Evolutionary conservation across 2,113 vertebrate species (phyloP), one percentile per base, ranked within the genome.

Genomic region (Pleuronectes platessa): DNA sequence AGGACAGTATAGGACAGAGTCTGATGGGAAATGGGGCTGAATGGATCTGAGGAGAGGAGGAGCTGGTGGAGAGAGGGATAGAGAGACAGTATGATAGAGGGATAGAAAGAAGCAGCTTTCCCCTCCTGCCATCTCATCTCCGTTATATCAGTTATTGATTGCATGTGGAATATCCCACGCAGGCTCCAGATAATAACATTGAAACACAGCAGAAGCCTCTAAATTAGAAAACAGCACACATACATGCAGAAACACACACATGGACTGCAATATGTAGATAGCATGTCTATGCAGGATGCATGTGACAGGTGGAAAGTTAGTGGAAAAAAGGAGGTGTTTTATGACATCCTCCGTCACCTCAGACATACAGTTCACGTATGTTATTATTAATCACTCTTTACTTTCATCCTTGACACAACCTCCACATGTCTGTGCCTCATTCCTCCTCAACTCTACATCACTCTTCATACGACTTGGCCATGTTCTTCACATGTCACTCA

Each of bases 81-180:
- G 23, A 47, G 47, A 74, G 60, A 40, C 8, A 35, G 17, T 20
- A 11, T 51, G 47, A 49, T 18, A 7, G 15, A 18, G 18, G 9
- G 40, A 68, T 4, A 47, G 42, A 78, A 61, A 67, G 60, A 62
- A 13, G 17, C 27, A 67, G 82, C 76, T 68, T 80, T 77, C 40
- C 31, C 66, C 68, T 75, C 23, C 64, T 87, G 61, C 74, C 82
- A 73, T 81, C 66, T 80, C 68, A 76, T 89, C 82, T 78, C 61
- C 74, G 53, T 59, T 71, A 86, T 69, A 89, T 88, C 90, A 88
- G 79, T 66, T 88, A 90, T 88, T 90, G 88, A 92, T 87, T 91
- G 70, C 77, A 86, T 73, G 86, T 82, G 78, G 68, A 91, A 74
- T 63, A 86, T 87, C 47, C 82, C 75, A 71, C 75, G 58, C 59